Evolutionary conservation across 2,888 invertebrate genomes (phyloP), one percentile per base, ranked within the genome.

Genomic region (Macrophya annulata): DNA sequence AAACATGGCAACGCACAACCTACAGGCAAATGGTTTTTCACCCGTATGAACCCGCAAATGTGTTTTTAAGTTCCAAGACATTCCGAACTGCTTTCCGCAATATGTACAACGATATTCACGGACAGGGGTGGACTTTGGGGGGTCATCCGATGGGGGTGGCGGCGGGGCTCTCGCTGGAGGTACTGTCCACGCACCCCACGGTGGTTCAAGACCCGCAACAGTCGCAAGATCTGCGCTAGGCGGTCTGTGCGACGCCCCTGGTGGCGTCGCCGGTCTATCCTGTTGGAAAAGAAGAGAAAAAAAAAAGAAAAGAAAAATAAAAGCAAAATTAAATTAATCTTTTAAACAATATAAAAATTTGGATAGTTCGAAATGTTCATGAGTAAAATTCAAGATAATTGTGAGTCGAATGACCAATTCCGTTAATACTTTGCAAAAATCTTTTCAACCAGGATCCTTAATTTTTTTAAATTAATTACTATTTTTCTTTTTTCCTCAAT

Each of bases 11-110:
- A 98, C 97, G 92, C 98, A 98, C 76, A 98, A 95, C 89, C 98
- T 95, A 95, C 98, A 98, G 89, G 98, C 98, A 92, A 98, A 98
- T 0, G 98, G 98, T 92, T 98, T 98, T 90, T 98, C 98, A 86
- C 98, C 98, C 0, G 98, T 98, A 91, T 98, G 98, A 37, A 98
- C 98, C 91, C 98, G 95, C 85, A 98, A 94, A 94, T 98, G 98
- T 87, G 98, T 98, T 93, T 98, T 98, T 91, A 98, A 95, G 94
- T 98, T 98, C 98, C 98, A 98, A 86, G 97, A 97, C 98, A 98
- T 98, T 86, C 98, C 98, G 90, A 98, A 98, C 93, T 98, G 98
- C 94, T 98, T 98, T 85, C 97, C 97, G 93, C 98, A 98, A 93
- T 98, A 98, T 92, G 97, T 97, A 92, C 98, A 98, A 86, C 97